phyloP scores from a whole-genome alignment of 2,113 vertebrate species.

The Vimba vimba region DNA sequence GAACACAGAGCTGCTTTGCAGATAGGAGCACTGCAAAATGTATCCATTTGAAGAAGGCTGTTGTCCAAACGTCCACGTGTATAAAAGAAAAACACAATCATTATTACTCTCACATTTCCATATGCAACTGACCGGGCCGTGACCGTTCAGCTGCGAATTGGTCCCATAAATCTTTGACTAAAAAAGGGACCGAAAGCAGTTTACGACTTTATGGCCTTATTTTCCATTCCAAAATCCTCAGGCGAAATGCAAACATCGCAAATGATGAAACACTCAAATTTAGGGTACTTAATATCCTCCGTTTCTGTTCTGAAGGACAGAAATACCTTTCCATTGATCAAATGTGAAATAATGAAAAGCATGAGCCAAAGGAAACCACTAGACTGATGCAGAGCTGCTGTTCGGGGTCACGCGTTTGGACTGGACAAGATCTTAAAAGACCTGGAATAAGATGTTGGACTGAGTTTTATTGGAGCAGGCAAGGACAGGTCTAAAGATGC shows the following conservation, averaged over 20 bases:
- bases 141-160: constrained; percentile 60
- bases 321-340: constrained; percentile 63
- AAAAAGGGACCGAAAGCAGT: constrained; percentile 56
- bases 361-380: constrained; percentile 50
- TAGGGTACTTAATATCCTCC: constrained; percentile 58
- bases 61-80: constrained; percentile 54
- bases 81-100: constrained; percentile 63
- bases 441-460: constrained; percentile 39
- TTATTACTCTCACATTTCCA: constrained; percentile 64
- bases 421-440: constrained; percentile 38
- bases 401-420: constrained; percentile 27
- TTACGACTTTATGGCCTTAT: constrained; percentile 59
- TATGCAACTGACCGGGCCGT: constrained; percentile 59
- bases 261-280: constrained; percentile 57
- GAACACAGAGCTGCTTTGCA: constrained; percentile 8
- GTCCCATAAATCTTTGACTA: constrained; percentile 66
- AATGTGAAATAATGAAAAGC: constrained; percentile 61
- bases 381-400: constrained; percentile 52
- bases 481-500: constrained; percentile 55
- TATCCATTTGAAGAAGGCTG: constrained; percentile 53
- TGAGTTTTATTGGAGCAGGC: constrained; percentile 52
- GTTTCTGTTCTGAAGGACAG: constrained; percentile 55
- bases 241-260: constrained; percentile 62
- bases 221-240: constrained; percentile 58
- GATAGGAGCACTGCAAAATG: neutral